A percentile compares a stretch with the other conserved stretches of the same genome.
Conservation (phyloP, 2,888 invertebrate species). For the Bembecia ichneumoniformis region DNA sequence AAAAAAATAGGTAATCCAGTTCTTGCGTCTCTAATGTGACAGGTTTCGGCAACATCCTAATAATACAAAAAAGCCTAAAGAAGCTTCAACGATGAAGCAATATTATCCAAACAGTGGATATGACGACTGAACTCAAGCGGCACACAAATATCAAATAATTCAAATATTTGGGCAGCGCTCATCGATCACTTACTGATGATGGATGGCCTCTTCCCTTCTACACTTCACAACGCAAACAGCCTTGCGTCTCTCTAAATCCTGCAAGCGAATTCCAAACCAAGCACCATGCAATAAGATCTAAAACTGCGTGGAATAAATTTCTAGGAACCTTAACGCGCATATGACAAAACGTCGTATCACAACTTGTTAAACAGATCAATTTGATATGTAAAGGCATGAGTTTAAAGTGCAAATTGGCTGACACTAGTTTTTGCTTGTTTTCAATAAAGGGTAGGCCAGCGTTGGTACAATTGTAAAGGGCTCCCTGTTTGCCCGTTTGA, state of each 20-base stretch:
- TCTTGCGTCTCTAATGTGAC: background rate
- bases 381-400: too few relatives aligned
- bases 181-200: conserved; percentile 68
- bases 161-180: conserved; percentile 65
- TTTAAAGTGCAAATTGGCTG: too few relatives aligned
- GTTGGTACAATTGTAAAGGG: conserved; percentile 54
- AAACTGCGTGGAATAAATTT: background rate
- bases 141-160: conserved; percentile 52
- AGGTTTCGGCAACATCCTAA: too few relatives aligned
- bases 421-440: conserved; percentile 17
- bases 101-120: background rate
- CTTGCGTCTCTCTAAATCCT: conserved; percentile 9
- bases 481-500: conserved; percentile 51
- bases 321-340: background rate
- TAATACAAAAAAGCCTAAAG: too few relatives aligned
- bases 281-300: background rate
- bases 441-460: conserved; percentile 50
- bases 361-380: background rate
- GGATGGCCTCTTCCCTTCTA: conserved; percentile 35
- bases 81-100: too few relatives aligned
- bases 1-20: background rate
- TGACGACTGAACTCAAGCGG: background rate
- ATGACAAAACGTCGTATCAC: background rate
- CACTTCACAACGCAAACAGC: conserved; percentile 12
- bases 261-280: background rate